Base-by-base conservation (phyloP, 2,113 vertebrate species). In the Ploceus nigricollis region DNA sequence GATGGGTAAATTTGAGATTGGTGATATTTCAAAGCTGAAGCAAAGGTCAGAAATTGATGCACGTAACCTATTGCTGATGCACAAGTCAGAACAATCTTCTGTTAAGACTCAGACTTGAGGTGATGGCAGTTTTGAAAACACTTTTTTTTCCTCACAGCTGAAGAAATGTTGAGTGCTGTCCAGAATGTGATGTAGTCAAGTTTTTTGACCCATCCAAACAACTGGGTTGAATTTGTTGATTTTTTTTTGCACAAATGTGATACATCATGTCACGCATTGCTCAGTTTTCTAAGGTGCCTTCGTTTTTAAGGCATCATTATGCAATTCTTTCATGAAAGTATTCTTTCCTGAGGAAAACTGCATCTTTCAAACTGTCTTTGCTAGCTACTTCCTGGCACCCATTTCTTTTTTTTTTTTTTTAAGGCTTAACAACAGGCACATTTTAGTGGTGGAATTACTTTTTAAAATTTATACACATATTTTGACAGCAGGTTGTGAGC, bases 11-110 rank as follows among this genome's bases (percentile, higher is more conserved):
- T 71, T 81, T 92, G 79, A 95, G 94, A 93, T 77, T 70, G 72
- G 72, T 75, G 82, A 24, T 93, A 75, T 81, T 94, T 90, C 64
- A 73, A 28, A 92, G 82, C 90, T 92, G 85, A 90, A 94, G 57
- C 71, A 90, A 78, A 94, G 90, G 88, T 90, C 94, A 95, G 92
- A 83, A 94, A 92, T 66, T 88, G 79, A 87, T 81, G 76, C 5
- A 6, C 11, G 1, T 83, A 94, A 78, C 86, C 89, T 92, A 78
- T 83, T 92, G 80, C 77, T 92, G 91, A 84, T 73, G 87, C 77
- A 28, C 77, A 58, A 92, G 78, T 51, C 87, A 76, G 71, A 91
- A 40, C 85, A 77, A 83, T 93, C 90, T 91, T 80, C 71, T 73
- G 70, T 68, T 84, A 81, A 87, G 87, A 35, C 30, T 44, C 61